Percentiles rank a stretch among this genome's conserved stretches.
Conservation (phyloP, 2,888 invertebrate species). For the Mesochorus sp. region DNA sequence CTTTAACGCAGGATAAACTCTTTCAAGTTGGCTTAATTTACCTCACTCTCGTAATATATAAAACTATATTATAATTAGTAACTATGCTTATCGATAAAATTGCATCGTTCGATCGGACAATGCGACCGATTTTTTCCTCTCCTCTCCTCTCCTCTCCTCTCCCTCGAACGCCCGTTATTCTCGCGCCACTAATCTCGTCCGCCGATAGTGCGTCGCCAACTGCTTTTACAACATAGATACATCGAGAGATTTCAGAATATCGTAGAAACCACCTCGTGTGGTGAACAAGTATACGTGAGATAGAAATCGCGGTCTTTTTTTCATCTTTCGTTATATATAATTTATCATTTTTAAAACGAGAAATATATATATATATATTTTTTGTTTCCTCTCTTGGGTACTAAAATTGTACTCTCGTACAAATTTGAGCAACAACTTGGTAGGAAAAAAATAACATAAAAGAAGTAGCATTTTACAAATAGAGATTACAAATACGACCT, state of each 20-base stretch:
- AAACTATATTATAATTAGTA: constrained; percentile 62
- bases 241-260: constrained; percentile 45
- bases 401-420: constrained; percentile 65
- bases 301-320: constrained; percentile 42
- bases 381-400: constrained; percentile 40
- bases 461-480: constrained; percentile 43
- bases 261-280: too few species aligned
- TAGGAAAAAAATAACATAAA: constrained; percentile 68
- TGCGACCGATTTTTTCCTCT: constrained; percentile 8
- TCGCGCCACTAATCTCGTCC: too few species aligned
- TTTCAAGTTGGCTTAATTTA: constrained; percentile 50
- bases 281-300: constrained; percentile 43
- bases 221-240: too few species aligned
- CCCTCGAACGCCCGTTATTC: too few species aligned
- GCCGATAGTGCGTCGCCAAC: too few species aligned
- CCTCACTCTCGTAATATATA: constrained; percentile 58
- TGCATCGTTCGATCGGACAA: constrained; percentile 32
- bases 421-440: constrained; percentile 74
- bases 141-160: not conserved
- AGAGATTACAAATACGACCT: constrained; percentile 30
- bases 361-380: constrained; percentile 24
- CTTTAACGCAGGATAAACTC: constrained; percentile 54
- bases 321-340: not conserved
- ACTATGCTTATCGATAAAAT: constrained; percentile 52
- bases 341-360: constrained; percentile 34